Evolutionary conservation across 2,888 invertebrate genomes (phyloP).

Genomic region (Oscheius sp.): DNA sequence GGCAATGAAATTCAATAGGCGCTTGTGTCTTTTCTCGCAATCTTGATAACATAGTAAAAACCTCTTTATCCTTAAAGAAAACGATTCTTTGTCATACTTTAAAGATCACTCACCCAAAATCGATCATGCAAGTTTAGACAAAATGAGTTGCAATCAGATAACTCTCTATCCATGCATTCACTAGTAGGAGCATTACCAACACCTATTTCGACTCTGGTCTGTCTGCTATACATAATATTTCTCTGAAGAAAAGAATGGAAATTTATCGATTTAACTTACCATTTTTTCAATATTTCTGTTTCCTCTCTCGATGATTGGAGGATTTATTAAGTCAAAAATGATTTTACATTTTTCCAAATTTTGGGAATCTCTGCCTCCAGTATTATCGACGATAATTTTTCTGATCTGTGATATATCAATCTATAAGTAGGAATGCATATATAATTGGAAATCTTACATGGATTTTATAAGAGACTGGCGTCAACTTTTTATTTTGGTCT

Average conservation of each 20-base stretch:
- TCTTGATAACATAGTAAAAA: neutral
- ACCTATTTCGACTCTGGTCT: neutral
- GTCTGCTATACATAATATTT: neutral
- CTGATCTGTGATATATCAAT: neutral
- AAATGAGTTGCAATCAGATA: constrained; percentile 41
- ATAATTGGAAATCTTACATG: neutral
- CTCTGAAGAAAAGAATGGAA: neutral
- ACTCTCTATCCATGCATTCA: constrained; percentile 30
- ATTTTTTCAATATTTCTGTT: neutral
- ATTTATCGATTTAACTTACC: too few species aligned
- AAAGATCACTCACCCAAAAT: constrained; percentile 20
- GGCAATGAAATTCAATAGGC: neutral
- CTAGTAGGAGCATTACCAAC: too few species aligned
- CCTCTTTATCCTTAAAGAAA: neutral
- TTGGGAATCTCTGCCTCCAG: constrained; percentile 28
- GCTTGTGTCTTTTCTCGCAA: neutral
- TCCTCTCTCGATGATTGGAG: constrained; percentile 36
- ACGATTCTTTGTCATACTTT: too few species aligned
- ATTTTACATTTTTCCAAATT: too few species aligned
- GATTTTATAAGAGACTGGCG: neutral
- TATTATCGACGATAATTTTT: constrained; percentile 46
- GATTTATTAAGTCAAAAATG: too few species aligned
- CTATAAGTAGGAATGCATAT: neutral
- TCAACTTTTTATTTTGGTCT: neutral
- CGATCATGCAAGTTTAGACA: constrained; percentile 31